Evolutionary conservation across 2,113 vertebrate genomes (phyloP).

Genomic region (Cisticola juncidis): DNA sequence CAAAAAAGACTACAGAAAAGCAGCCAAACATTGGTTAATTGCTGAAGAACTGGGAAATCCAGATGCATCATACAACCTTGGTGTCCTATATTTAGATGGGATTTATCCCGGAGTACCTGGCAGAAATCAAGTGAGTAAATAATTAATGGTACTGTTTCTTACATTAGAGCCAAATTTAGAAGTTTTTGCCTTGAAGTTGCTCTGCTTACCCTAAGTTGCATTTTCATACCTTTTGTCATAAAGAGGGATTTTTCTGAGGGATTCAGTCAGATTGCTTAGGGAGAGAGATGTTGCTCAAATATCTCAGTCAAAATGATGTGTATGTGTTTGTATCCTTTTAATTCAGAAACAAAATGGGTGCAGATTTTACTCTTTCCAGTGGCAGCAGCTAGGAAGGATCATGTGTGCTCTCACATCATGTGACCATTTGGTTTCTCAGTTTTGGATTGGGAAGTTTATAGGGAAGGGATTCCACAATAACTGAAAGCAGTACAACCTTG

Average conservation of each 20-base stretch:
- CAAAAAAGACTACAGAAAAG: conserved; percentile 78
- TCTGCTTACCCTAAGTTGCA: not conserved
- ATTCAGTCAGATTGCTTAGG: not conserved
- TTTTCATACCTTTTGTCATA: not conserved
- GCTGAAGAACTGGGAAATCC: conserved; percentile 84
- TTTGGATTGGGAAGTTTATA: not conserved
- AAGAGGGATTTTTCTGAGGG: not conserved
- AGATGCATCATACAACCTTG: conserved; percentile 88
- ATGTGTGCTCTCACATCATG: not conserved
- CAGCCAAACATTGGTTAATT: conserved; percentile 81
- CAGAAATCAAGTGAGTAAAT: conserved; percentile 82
- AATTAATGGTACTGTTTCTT: not conserved
- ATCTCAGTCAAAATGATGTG: not conserved
- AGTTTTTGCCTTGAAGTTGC: not conserved
- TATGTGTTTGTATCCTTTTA: not conserved
- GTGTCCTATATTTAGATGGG: conserved; percentile 82
- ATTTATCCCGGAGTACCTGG: conserved; percentile 69
- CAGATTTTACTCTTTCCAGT: not conserved
- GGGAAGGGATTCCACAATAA: not conserved
- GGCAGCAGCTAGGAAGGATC: not conserved
- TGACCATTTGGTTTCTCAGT: not conserved
- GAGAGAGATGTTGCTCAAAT: not conserved
- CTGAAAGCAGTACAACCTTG: not conserved
- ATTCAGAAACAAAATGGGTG: not conserved
- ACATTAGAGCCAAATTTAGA: not conserved